Base-by-base conservation (phyloP, 2,888 invertebrate genomes). In the Metallyticus violacea region DNA sequence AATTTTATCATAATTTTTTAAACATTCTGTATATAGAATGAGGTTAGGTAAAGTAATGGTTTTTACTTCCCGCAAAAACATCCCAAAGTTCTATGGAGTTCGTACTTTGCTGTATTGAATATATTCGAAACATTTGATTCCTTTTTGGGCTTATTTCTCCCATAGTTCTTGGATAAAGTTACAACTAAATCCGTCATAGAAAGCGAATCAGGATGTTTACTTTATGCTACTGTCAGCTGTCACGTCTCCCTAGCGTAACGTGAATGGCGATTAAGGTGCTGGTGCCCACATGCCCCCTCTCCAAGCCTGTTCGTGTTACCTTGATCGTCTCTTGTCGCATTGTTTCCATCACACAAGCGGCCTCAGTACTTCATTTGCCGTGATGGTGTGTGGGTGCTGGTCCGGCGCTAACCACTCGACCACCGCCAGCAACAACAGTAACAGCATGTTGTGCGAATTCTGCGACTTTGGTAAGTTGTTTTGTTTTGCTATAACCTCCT, bases 391-490 rank as follows among this genome's bases (percentile, higher is more conserved):
- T 22, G 79, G 85, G 6, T 27, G 85, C 26, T 79, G 79, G 6
- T 30, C 26, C 25, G 22, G 9, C 28, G 25, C 15, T 25, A 26
- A 30, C 15, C 79, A 26, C 26, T 27, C 26, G 9, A 26, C 26
- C 7, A n/a, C 26, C 15, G 79, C 85, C 30, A 30, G n/a, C 22
- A 9, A 62, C 40, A 62, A 62, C 40, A 62, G 22, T 15, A 62
- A 62, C 40, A 40, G 15, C 77, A 84, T 77, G 85, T n/a, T 77
- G 28, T 85, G 85, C 26, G 85, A 85, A n/a, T 28, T 85, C 77
- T 85, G 85, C 78, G 85, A 85, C 3, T 77, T 85, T 22, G 85
- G 85, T 85, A 30, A 85, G 85, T 77, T 15, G n/a, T 80, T 15
- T 80, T 26, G 27, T 6, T 80, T 28, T 26, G 27, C 9, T 3